Evolutionary conservation across 2,797 vertebrate genomes (phyloP).

Genomic region (Moxostoma hubbsi): DNA sequence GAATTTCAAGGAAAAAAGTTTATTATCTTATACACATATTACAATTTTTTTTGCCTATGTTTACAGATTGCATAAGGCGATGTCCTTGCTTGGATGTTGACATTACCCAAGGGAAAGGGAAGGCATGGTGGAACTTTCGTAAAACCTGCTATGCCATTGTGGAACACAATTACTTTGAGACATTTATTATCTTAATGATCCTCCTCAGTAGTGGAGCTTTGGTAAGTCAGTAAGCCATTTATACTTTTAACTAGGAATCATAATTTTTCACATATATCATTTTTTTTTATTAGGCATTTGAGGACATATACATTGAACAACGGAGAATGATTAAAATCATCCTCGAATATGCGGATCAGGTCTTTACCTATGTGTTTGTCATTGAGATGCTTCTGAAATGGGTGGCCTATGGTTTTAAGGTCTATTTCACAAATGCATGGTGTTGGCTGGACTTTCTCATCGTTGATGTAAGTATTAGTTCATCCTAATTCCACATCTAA

Average conservation of each 20-base stretch:
- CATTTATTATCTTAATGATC: constrained; percentile 98
- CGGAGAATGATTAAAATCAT: constrained; percentile 84
- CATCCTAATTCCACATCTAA: background rate
- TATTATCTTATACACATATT: too few species aligned
- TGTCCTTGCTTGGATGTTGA: constrained; percentile 86
- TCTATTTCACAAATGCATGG: constrained; percentile 96
- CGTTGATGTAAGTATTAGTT: constrained; percentile 83
- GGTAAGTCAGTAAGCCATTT: constrained; percentile 72
- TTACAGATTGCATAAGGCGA: constrained; percentile 83
- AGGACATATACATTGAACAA: constrained; percentile 93
- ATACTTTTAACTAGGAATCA: background rate
- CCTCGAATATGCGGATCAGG: constrained; percentile 90
- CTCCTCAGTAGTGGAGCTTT: constrained; percentile 93
- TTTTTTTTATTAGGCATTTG: constrained; percentile 85
- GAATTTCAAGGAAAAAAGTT: too few species aligned
- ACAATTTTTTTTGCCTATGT: background rate
- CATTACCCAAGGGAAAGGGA: constrained; percentile 77
- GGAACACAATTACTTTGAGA: constrained; percentile 95
- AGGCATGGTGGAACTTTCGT: constrained; percentile 86
- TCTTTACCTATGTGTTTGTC: constrained; percentile 93
- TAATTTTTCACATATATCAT: background rate
- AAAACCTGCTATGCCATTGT: constrained; percentile 88
- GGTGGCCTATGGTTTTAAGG: constrained; percentile 92
- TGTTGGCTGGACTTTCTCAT: constrained; percentile 98
- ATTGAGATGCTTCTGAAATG: constrained; percentile 96